Evolutionary conservation across 2,113 vertebrate genomes (phyloP).

Genomic region (Stercorarius parasiticus): DNA sequence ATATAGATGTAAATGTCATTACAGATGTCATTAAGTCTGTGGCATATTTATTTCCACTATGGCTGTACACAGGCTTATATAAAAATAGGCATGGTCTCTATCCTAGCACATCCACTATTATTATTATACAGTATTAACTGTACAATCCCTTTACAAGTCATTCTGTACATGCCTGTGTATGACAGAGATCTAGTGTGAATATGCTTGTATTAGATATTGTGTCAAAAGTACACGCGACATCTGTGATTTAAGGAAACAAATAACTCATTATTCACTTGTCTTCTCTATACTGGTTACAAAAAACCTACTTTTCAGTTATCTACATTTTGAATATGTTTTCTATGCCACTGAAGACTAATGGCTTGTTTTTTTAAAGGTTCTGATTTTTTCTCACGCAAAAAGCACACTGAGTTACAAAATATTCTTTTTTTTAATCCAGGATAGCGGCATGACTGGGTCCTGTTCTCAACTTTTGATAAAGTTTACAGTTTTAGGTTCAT

Average conservation of each 20-base stretch:
- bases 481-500: background rate
- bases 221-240: background rate
- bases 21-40: background rate
- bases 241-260: background rate
- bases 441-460: background rate
- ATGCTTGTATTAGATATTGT: accelerated
- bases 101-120: background rate
- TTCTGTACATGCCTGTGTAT: accelerated
- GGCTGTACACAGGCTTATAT: accelerated
- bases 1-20: accelerated
- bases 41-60: background rate
- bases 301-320: background rate
- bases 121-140: background rate
- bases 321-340: background rate
- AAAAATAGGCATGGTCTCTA: background rate
- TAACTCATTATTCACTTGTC: background rate
- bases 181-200: accelerated
- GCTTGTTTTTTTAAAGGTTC: background rate
- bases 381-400: background rate
- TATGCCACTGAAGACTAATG: background rate
- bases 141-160: background rate
- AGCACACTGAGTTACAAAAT: background rate
- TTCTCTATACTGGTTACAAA: background rate
- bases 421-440: background rate
- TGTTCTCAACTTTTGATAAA: background rate